Conservation (phyloP, 2,113 vertebrate genomes). For the Sarotherodon lohbergeri region DNA sequence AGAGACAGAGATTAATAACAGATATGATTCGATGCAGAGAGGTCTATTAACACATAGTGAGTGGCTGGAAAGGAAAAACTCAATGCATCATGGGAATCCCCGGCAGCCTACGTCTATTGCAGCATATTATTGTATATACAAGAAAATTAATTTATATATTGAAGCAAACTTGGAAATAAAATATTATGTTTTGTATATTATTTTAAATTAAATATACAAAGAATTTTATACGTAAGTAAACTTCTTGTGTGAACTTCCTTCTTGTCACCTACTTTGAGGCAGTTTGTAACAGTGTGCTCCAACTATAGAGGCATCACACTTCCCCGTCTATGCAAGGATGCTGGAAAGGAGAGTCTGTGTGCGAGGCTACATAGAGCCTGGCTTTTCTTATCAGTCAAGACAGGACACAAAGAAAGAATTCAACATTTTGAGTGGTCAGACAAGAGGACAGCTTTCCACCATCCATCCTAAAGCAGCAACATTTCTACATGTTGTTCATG, state of each 20-base stretch:
- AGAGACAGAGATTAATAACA: too few species aligned
- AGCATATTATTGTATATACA: not conserved
- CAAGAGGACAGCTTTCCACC: not conserved
- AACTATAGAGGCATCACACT: not conserved
- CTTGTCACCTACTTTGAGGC: not conserved
- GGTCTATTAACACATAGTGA: too few species aligned
- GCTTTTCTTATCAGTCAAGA: not conserved
- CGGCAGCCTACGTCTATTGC: too few species aligned
- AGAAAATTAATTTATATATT: not conserved
- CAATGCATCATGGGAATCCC: too few species aligned
- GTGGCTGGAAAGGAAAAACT: too few species aligned
- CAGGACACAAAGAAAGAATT: not conserved
- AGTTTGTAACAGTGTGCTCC: not conserved
- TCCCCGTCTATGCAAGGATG: not conserved
- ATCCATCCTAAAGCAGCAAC: not conserved
- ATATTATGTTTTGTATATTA: not conserved
- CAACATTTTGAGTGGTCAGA: not conserved
- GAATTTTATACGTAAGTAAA: not conserved
- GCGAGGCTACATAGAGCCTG: not conserved
- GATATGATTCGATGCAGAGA: too few species aligned
- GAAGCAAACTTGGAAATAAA: not conserved
- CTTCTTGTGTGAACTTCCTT: not conserved
- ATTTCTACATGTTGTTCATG: not conserved
- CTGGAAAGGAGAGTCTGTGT: not conserved
- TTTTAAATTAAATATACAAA: not conserved